Evolutionary conservation across 2,888 invertebrate genomes (phyloP), one percentile per base, ranked within the genome.

Genomic region (Malthinus seriepunctatus): DNA sequence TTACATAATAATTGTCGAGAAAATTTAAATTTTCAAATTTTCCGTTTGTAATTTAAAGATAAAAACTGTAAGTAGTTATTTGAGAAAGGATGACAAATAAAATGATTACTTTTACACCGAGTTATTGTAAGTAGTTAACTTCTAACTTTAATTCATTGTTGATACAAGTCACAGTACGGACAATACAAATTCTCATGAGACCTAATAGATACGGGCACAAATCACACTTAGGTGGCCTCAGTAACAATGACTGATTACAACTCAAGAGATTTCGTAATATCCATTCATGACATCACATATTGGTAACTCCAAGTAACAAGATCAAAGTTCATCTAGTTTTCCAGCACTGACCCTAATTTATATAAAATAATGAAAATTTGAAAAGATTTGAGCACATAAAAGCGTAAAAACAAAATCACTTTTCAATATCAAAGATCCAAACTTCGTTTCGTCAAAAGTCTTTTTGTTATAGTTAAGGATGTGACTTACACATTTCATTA

Each of bases 141-240:
- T 42, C 39, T 15, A 42, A 42, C 39, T 42, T 42, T 42, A 42
- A 42, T 42, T 42, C 15, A 12, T 42, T 42, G 15, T n/a, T 42
- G 39, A 42, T 42, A 42, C 39, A 15, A 42, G 39, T 42, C 39
- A 42, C 15, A 15, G 39, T 23, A 42, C 39, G 39, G 39, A 42
- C 39, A 42, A 42, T 42, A 23, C 39, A 42, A 23, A 52, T 42
- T 58, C 60, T 54, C 60, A 33, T 15, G 51, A 45, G 60, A 47
- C 31, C 33, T 7, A 61, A 63, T 62, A 58, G 53, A 60, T 48
- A 56, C 53, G 63, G 65, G 67, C 71, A 73, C 73, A 74, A 73
- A 74, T 74, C 73, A 70, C 71, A 71, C 72, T 73, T 74, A 70
- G 69, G 67, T 68, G 62, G 66, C 67, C 63, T 56, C 55, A 60